Evolutionary conservation across 2,113 vertebrate genomes (phyloP).

Genomic region (Enhydra lutris): DNA sequence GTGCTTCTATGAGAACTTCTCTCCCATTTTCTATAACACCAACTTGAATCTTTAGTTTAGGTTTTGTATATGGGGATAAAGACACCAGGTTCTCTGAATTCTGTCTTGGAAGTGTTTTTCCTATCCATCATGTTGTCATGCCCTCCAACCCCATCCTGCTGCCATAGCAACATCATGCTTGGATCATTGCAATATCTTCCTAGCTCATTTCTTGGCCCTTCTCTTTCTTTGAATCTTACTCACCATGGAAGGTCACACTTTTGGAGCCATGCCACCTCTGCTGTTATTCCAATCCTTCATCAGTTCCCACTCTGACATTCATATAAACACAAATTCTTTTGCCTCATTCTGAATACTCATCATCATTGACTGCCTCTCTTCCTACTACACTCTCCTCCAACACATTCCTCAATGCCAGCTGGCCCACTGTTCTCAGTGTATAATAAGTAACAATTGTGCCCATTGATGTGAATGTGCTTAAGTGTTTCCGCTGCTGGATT

Average conservation of each 20-base stretch:
- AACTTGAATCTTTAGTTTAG: not conserved
- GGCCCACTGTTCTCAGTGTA: not conserved
- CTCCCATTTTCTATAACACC: not conserved
- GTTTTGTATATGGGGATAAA: not conserved
- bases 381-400: not conserved
- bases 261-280: not conserved
- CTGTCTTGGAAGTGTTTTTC: not conserved
- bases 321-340: not conserved
- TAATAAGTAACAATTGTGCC: not conserved
- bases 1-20: not conserved
- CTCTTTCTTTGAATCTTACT: not conserved
- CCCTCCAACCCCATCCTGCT: fast-evolving
- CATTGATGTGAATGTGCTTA: not conserved
- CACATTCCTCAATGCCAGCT: not conserved
- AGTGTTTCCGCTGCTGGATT: not conserved
- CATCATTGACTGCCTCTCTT: not conserved
- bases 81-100: not conserved
- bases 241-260: not conserved
- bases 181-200: no score
- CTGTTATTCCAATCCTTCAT: not conserved
- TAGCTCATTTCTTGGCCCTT: no score
- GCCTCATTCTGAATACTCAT: not conserved
- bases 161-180: not conserved
- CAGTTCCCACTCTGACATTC: not conserved
- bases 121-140: not conserved